Conservation (phyloP, 2,888 invertebrate genomes). For the Bembecia ichneumoniformis region DNA sequence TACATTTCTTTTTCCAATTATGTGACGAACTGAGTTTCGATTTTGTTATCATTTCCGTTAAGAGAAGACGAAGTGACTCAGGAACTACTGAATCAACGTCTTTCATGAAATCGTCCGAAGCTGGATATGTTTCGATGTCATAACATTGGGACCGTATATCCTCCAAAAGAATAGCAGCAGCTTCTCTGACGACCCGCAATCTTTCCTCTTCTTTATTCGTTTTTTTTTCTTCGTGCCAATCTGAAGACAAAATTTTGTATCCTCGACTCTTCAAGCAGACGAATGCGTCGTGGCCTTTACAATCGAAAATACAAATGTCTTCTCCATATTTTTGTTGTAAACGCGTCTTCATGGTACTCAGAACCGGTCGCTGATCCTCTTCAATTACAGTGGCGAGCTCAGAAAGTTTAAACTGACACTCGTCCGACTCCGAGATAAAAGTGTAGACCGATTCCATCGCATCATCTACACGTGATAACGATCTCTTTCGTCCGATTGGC, state of each 20-base stretch:
- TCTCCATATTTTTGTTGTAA: slow-evolving; percentile 5
- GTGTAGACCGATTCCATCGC: neutral
- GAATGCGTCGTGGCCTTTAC: slow-evolving; percentile 2
- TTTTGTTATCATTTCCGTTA: neutral
- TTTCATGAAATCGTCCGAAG: neutral
- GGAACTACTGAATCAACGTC: neutral
- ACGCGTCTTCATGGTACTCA: slow-evolving; percentile 2
- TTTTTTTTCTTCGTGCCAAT: slow-evolving; percentile 33
- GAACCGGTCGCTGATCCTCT: slow-evolving; percentile 3
- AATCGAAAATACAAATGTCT: slow-evolving; percentile 2
- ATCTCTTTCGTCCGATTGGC: neutral
- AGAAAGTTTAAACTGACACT: neutral
- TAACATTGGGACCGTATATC: neutral
- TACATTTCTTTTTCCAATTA: slow-evolving; percentile 30
- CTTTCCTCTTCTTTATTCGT: slow-evolving; percentile 21
- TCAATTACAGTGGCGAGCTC: slow-evolving; percentile 2
- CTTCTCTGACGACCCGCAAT: neutral
- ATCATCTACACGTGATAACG: neutral
- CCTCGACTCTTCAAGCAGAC: neutral
- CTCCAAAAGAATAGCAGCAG: neutral
- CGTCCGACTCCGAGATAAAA: neutral
- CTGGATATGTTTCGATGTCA: neutral
- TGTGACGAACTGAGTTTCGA: slow-evolving; percentile 15
- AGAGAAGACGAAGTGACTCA: neutral
- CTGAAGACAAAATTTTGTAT: slow-evolving; percentile 24